Percentiles rank a stretch among this genome's conserved stretches.
Conservation (phyloP, 1,140 invertebrate genomes). For the Drosophila nebulosa region DNA sequence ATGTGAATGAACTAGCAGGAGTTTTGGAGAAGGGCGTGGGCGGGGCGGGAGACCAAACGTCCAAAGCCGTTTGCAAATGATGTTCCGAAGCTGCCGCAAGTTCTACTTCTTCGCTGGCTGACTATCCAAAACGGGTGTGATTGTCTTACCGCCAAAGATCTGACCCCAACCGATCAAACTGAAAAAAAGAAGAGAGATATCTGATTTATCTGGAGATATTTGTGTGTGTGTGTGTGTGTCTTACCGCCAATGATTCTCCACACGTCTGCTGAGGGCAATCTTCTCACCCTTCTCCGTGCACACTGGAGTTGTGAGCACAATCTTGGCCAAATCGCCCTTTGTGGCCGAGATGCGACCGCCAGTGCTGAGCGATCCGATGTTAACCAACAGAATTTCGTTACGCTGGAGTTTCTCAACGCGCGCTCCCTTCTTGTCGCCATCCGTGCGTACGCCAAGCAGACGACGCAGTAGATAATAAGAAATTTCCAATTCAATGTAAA, state of each 20-base stretch:
- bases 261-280: constrained; percentile 97
- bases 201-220: not conserved
- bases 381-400: constrained; percentile 96
- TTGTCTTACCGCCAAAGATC: constrained; percentile 92
- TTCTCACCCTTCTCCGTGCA: constrained; percentile 99
- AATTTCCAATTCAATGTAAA: constrained; percentile 99
- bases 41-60: constrained; percentile 14
- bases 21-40: constrained; percentile 14
- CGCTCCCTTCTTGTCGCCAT: constrained; percentile 99
- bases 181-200: constrained; percentile 72
- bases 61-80: not conserved
- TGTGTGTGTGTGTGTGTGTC: not conserved
- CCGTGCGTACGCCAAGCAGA: constrained; percentile 97
- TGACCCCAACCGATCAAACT: constrained; percentile 98
- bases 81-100: not conserved
- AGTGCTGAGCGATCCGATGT: constrained; percentile 99
- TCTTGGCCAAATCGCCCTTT: constrained; percentile 98
- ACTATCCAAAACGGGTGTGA: constrained; percentile 70
- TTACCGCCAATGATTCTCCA: constrained; percentile 99
- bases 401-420: constrained; percentile 95
- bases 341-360: constrained; percentile 98
- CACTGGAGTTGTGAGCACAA: constrained; percentile 97
- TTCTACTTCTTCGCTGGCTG: constrained; percentile 64
- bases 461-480: constrained; percentile 98
- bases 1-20: constrained; percentile 23